Evolutionary conservation across 2,888 invertebrate species (phyloP), one percentile per base, ranked within the genome.

Genomic region (Arrhopalites spinosus): DNA sequence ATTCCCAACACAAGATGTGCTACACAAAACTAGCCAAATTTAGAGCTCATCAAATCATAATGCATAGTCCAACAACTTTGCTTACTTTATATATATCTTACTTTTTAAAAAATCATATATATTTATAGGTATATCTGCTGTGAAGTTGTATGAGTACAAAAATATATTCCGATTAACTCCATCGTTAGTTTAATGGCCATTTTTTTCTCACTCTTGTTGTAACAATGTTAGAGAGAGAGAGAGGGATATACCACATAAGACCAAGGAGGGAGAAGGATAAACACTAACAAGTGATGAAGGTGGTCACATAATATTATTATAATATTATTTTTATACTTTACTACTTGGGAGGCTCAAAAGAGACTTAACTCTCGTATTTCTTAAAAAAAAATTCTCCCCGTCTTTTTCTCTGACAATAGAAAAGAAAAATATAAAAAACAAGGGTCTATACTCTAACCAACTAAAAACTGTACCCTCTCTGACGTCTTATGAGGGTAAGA

Each of bases 21-120:
- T 67, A 67, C 25, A 67, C 23, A 74, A 74, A 29, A 30, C 73
- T 68, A 70, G 64, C 75, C 78, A 78, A 78, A 75, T 78, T 78
- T 76, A 78, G 76, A 75, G 78, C 75, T 76, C 76, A 78, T 78
- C 77, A 78, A 78, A 72, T 72, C 64, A 72, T 63, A 64, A 69
- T 68, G 47, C 53, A 53, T 29, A 56, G 27, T 45, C 20, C 50
- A 30, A 36, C 66, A 66, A 45, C 30, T 20, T 36, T 30, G 11
- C 64, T 64, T n/a, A n/a, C 66, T 20, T 36, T 45, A n/a, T 45
- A 15, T 29, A 15, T 30, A 15, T 29, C 30, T 29, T 29, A 15
- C 63, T 29, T 30, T 50, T 50, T n/a, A 3, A 5, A 50, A 13
- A 15, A 13, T n/a, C 50, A 5, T n/a, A 50, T 36, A 36, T 11